These are phyloP conservation scores for Eupithecia subfuscata DNA, from an alignment of 2,888 invertebrate genomes.

Conservation along the genomic window DNA sequence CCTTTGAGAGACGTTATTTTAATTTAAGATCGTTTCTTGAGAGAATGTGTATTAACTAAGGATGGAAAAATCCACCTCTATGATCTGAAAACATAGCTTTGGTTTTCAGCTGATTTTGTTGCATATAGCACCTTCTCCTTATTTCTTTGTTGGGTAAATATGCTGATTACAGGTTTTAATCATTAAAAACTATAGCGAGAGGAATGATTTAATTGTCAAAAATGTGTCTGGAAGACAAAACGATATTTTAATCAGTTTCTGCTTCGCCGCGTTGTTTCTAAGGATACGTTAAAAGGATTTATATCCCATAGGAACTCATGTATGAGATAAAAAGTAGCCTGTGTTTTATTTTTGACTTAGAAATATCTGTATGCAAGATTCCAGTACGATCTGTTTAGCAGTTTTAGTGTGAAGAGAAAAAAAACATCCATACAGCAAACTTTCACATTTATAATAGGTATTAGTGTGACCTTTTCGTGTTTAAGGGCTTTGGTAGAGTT, in stretches of 20 bases:
- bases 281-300: too few relatives aligned
- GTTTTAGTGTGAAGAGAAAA: too few relatives aligned
- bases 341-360: too few relatives aligned
- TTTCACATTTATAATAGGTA: too few relatives aligned
- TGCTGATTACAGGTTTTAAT: neutral
- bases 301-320: too few relatives aligned
- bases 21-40: neutral
- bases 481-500: neutral
- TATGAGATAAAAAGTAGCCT: too few relatives aligned
- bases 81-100: neutral
- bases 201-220: neutral
- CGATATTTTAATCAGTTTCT: neutral
- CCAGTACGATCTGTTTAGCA: too few relatives aligned
- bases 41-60: neutral
- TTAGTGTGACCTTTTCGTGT: too few relatives aligned
- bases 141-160: neutral
- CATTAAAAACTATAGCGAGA: neutral
- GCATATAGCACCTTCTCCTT: neutral
- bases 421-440: too few relatives aligned
- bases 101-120: neutral
- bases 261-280: too few relatives aligned
- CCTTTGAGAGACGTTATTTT: conserved; percentile 4
- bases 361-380: too few relatives aligned
- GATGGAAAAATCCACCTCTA: neutral
- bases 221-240: neutral